Conservation (phyloP, 2,797 vertebrate species). For the Nasua narica region DNA sequence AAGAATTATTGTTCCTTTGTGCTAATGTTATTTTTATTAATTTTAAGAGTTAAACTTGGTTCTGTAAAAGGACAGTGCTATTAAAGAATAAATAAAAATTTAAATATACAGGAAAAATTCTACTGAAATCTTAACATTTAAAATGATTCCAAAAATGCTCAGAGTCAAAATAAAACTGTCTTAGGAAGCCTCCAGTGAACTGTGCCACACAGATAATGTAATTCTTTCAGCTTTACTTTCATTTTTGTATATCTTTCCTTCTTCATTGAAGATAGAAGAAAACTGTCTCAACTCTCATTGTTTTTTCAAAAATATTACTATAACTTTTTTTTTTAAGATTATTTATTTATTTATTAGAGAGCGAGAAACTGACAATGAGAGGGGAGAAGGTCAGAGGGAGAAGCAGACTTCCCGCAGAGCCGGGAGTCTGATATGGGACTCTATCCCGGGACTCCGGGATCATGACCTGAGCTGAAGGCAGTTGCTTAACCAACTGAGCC, state of each 20-base stretch:
- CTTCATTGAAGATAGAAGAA: neutral
- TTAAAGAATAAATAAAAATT: slow-evolving; percentile 14
- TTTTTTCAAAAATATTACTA: slow-evolving; percentile 21
- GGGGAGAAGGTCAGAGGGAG: too few relatives aligned
- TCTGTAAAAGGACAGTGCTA: neutral
- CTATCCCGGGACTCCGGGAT: too few relatives aligned
- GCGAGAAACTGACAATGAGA: too few relatives aligned
- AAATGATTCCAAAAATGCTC: neutral
- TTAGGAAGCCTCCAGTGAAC: neutral
- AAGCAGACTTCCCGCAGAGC: too few relatives aligned
- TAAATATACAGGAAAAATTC: neutral
- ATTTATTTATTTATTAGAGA: too few relatives aligned
- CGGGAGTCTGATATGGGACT: too few relatives aligned
- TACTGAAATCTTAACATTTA: neutral
- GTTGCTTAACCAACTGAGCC: too few relatives aligned
- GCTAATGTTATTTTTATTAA: neutral
- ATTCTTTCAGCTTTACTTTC: neutral
- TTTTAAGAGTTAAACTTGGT: slow-evolving; percentile 33
- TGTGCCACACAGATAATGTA: neutral
- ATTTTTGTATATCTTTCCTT: neutral
- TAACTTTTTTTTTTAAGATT: too few relatives aligned
- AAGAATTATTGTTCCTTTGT: neutral
- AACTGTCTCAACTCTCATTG: neutral
- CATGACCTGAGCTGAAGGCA: too few relatives aligned
- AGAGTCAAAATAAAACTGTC: neutral